phyloP scores from a whole-genome alignment of 2,888 invertebrate species.

The Smittia aterrima region DNA sequence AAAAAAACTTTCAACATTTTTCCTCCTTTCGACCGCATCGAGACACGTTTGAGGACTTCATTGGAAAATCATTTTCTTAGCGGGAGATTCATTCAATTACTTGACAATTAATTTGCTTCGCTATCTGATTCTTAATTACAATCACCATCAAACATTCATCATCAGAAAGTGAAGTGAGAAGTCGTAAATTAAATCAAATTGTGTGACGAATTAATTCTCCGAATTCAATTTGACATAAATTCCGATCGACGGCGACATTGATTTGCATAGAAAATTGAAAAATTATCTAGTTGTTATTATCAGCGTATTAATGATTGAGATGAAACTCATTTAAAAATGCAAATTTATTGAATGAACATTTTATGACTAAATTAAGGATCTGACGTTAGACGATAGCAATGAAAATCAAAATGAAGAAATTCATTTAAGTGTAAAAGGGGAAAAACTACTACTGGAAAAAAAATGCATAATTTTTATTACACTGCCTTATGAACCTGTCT shows the following conservation, averaged over 20 bases:
- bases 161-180: too few species aligned
- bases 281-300: background rate
- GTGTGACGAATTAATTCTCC: too few species aligned
- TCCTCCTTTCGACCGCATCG: background rate
- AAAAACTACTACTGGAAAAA: constrained; percentile 25
- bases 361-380: constrained; percentile 27
- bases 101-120: too few species aligned
- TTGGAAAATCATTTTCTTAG: constrained; percentile 11
- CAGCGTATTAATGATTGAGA: background rate
- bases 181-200: too few species aligned
- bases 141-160: too few species aligned
- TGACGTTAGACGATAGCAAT: constrained; percentile 1
- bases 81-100: too few species aligned
- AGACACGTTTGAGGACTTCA: background rate
- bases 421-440: constrained; percentile 17
- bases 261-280: background rate
- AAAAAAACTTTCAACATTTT: background rate
- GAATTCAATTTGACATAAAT: too few species aligned
- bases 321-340: background rate
- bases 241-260: too few species aligned
- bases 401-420: constrained; percentile 5
- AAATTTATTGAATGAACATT: constrained; percentile 2
- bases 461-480: constrained; percentile 32
- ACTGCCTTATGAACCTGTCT: constrained; percentile 40
- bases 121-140: too few species aligned